Percentiles rank a stretch among this genome's conserved stretches.
Evolutionary conservation across 2,888 invertebrate genomes (phyloP).

Genomic region (Nephrotoma appendiculata): DNA sequence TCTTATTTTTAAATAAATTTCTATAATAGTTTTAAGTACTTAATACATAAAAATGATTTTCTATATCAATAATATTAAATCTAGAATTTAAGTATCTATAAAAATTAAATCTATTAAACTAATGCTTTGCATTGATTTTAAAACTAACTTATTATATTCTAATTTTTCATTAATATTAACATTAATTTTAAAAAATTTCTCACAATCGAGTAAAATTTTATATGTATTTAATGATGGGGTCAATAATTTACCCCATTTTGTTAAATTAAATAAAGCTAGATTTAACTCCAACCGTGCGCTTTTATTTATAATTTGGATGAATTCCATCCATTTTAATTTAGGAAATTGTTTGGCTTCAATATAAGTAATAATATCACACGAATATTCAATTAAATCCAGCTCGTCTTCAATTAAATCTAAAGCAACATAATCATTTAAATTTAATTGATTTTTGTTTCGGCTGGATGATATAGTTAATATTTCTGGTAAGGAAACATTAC

Average conservation of each 20-base stretch:
- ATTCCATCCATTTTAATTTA: background rate
- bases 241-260: background rate
- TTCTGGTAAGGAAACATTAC: background rate
- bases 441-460: background rate
- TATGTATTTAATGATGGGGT: no score
- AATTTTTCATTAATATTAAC: background rate
- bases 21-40: background rate
- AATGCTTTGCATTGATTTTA: background rate
- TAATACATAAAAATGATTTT: background rate
- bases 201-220: no score
- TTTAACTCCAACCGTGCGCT: background rate
- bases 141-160: background rate
- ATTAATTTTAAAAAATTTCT: no score
- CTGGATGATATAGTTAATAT: background rate
- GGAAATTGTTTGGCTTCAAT: background rate
- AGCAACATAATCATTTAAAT: background rate
- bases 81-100: no score
- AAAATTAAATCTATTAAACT: background rate
- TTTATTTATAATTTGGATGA: background rate
- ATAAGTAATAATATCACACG: background rate
- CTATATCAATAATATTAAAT: no score
- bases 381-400: background rate
- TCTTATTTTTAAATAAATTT: background rate
- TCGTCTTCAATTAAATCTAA: background rate
- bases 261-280: background rate